These are phyloP conservation scores for Acrobeloides nanus DNA, from an alignment of 2,888 invertebrate species.

Conservation along the genomic window DNA sequence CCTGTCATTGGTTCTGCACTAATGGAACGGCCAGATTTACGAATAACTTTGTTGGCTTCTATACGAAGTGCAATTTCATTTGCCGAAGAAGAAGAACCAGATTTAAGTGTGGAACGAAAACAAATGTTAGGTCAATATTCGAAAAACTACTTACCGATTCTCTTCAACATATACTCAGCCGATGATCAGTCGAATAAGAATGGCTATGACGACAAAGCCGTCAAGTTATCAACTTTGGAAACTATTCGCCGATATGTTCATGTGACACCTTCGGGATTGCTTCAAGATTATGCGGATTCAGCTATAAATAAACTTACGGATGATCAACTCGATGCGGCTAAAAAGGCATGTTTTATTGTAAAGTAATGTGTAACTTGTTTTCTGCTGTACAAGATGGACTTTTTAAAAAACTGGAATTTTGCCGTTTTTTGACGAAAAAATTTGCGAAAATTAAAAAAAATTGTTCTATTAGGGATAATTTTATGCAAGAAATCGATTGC, in stretches of 20 bases:
- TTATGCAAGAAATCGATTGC: too few relatives aligned
- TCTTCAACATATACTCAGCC: slow-evolving; percentile 74
- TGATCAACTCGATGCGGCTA: slow-evolving; percentile 14
- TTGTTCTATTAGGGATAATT: too few relatives aligned
- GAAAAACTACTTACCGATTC: slow-evolving; percentile 83
- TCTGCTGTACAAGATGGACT: too few relatives aligned
- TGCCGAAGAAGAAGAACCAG: slow-evolving; percentile 21
- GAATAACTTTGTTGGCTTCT: slow-evolving; percentile 73
- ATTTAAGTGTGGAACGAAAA: slow-evolving; percentile 54
- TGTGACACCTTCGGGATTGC: slow-evolving; percentile 55
- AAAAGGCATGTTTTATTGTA: too few relatives aligned
- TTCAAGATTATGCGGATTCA: slow-evolving; percentile 31
- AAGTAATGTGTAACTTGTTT: too few relatives aligned
- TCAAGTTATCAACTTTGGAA: slow-evolving; percentile 69
- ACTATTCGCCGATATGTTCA: slow-evolving; percentile 67
- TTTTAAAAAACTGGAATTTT: too few relatives aligned
- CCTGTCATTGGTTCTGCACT: slow-evolving; percentile 69
- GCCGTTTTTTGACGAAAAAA: too few relatives aligned
- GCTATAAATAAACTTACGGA: slow-evolving; percentile 41
- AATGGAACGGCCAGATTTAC: slow-evolving; percentile 70
- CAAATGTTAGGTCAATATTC: slow-evolving; percentile 66
- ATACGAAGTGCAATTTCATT: slow-evolving; percentile 62
- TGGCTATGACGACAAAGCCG: slow-evolving; percentile 12
- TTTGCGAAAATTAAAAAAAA: too few relatives aligned
- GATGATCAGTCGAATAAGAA: slow-evolving; percentile 22